Base-by-base conservation (phyloP, 1,140 invertebrate species). In the Lordiphosa clarofinis region DNA sequence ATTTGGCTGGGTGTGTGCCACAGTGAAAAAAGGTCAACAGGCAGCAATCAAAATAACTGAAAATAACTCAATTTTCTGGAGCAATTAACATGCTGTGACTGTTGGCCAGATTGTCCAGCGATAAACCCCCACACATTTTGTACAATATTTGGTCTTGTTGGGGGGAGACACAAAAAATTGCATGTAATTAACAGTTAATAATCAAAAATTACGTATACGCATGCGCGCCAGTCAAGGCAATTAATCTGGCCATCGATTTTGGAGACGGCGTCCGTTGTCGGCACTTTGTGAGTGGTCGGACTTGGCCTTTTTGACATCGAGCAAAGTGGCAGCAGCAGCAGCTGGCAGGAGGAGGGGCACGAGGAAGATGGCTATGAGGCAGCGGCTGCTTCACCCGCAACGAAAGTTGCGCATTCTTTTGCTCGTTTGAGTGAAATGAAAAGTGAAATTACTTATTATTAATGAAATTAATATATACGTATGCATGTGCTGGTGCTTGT, bases 391-490 rank as follows among this genome's bases (percentile, higher is more conserved):
- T 82, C 74, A 81, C 76, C 76, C 76, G 76, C 76, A 82, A 82
- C 73, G 78, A 82, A 82, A 82, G 78, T 82, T 82, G 70, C 63
- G 61, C 68, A 63, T 84, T 82, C 81, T 75, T 82, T 64, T 39
- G 52, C 55, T 48, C 33, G 59, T 50, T 48, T 57, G 62, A 76
- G 76, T 68, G 78, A 81, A 81, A 82, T 82, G 78, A 82, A 82
- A 82, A 82, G 78, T 82, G 78, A 82, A 82, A 82, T 82, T 82
- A 81, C 74, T 81, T 81, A 82, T 82, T 82, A 82, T 84, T 82
- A 82, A 82, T 82, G 78, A 82, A 82, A 82, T 82, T 82, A 82
- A 82, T 82, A 82, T 81, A 82, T 78, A 84, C 68, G 71, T 68
- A 61, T 78, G 59, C 55, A 71, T 56, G 57, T 49, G 35, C 70